Conservation (phyloP, 2,797 vertebrate species). For the Poecile montanus region DNA sequence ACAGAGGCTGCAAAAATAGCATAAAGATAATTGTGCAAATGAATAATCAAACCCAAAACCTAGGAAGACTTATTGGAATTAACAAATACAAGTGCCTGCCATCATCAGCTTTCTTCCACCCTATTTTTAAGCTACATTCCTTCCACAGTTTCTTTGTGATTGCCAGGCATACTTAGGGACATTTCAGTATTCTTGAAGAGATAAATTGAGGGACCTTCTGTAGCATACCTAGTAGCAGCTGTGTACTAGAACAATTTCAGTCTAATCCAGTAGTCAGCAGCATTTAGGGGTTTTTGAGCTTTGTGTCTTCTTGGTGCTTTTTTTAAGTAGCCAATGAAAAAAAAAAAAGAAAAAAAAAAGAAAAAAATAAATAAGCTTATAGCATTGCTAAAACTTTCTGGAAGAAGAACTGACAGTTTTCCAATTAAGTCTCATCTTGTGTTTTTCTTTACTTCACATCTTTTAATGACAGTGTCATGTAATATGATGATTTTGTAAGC, state of each 20-base stretch:
- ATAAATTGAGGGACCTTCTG: neutral
- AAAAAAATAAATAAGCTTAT: neutral
- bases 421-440: constrained; percentile 74
- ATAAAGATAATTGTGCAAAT: neutral
- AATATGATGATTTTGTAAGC: constrained; percentile 70
- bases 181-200: neutral
- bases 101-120: neutral
- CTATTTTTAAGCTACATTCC: neutral
- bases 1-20: neutral
- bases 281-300: neutral
- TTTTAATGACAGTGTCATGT: constrained; percentile 74
- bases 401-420: constrained; percentile 72
- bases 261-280: constrained; percentile 41
- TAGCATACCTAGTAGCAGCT: neutral
- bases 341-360: neutral
- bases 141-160: neutral
- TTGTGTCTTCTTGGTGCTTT: neutral
- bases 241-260: neutral
- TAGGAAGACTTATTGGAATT: neutral
- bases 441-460: constrained; percentile 70
- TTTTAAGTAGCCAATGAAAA: neutral
- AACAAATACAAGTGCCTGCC: neutral
- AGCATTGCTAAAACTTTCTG: constrained; percentile 67
- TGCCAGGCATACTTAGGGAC: neutral
- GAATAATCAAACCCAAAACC: constrained; percentile 14